Percentiles rank a stretch among this genome's conserved stretches.
phyloP scores from a whole-genome alignment of 1,140 invertebrate species.

The Euwallacea fornicatus region DNA sequence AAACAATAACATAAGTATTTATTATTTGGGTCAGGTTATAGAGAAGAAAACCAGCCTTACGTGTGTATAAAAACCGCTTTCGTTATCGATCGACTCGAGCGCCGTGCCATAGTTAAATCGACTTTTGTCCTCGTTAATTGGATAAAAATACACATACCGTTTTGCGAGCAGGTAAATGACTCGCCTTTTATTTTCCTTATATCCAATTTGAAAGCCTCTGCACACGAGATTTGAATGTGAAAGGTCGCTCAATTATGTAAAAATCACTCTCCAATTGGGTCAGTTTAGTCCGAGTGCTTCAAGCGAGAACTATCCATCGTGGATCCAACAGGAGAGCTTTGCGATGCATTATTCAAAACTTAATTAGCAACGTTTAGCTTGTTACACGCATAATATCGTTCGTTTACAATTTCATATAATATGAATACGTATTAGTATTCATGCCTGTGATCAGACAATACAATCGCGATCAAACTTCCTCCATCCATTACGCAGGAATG shows the following conservation, averaged over 20 bases:
- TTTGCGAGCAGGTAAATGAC: slow-evolving; percentile 14
- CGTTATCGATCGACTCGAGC: slow-evolving; percentile 25
- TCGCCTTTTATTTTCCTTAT: slow-evolving; percentile 24
- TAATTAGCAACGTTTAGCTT: slow-evolving; percentile 17
- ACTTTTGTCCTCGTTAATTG: slow-evolving; percentile 31
- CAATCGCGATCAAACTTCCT: neutral
- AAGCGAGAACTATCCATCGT: too few relatives aligned
- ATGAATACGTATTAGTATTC: slow-evolving; percentile 10
- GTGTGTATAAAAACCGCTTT: slow-evolving; percentile 24
- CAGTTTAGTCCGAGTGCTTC: too few relatives aligned
- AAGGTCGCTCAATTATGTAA: slow-evolving; percentile 22
- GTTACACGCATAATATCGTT: slow-evolving; percentile 8
- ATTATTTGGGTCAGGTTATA: slow-evolving; percentile 23
- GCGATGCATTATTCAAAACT: slow-evolving; percentile 3
- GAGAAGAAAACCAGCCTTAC: slow-evolving; percentile 21
- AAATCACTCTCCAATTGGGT: neutral
- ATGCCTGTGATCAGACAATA: slow-evolving; percentile 1
- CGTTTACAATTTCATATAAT: slow-evolving; percentile 13
- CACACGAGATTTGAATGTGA: slow-evolving; percentile 18
- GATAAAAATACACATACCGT: slow-evolving; percentile 31
- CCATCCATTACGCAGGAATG: neutral
- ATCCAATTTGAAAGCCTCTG: slow-evolving; percentile 23
- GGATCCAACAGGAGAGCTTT: neutral
- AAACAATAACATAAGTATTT: slow-evolving; percentile 2
- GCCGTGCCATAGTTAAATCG: slow-evolving; percentile 19